These are phyloP conservation scores for Dufourea novaeangliae DNA, from an alignment of 1,140 invertebrate genomes.

Conservation along the genomic window DNA sequence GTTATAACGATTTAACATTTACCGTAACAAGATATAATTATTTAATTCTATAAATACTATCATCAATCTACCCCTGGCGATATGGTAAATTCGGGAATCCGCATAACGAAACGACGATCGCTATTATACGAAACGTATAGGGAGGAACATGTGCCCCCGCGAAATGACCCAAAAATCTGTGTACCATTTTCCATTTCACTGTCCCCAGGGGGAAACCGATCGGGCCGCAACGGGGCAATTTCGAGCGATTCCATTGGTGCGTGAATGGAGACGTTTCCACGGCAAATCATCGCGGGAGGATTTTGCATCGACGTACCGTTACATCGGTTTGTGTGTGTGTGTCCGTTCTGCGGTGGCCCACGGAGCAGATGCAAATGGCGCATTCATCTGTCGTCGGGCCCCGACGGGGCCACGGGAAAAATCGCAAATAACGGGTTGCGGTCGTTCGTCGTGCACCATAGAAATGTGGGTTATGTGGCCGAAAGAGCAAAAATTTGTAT, in stretches of 20 bases:
- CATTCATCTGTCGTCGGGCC: conserved; percentile 52
- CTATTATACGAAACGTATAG: background rate
- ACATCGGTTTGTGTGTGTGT: conserved; percentile 11
- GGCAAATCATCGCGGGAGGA: conserved; percentile 20
- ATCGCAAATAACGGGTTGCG: conserved; percentile 79
- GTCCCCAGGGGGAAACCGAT: conserved; percentile 9
- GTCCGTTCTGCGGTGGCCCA: background rate
- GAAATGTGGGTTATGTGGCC: conserved; percentile 80
- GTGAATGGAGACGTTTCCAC: conserved; percentile 47
- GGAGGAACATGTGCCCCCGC: background rate
- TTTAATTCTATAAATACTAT: too few species aligned
- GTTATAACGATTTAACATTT: too few species aligned
- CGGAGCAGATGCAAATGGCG: conserved; percentile 65
- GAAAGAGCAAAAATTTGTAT: conserved; percentile 80
- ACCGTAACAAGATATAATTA: too few species aligned
- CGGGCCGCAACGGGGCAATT: conserved; percentile 17
- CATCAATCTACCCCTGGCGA: too few species aligned
- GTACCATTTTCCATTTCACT: background rate
- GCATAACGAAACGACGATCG: background rate
- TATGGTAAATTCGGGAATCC: background rate
- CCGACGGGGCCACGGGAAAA: conserved; percentile 59
- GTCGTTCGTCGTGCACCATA: conserved; percentile 69
- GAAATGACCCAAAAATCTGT: background rate
- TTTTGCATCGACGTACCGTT: conserved; percentile 51
- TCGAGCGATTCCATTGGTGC: conserved; percentile 7